Evolutionary conservation across 2,797 vertebrate species (phyloP).

Genomic region (Denticeps clupeoides): DNA sequence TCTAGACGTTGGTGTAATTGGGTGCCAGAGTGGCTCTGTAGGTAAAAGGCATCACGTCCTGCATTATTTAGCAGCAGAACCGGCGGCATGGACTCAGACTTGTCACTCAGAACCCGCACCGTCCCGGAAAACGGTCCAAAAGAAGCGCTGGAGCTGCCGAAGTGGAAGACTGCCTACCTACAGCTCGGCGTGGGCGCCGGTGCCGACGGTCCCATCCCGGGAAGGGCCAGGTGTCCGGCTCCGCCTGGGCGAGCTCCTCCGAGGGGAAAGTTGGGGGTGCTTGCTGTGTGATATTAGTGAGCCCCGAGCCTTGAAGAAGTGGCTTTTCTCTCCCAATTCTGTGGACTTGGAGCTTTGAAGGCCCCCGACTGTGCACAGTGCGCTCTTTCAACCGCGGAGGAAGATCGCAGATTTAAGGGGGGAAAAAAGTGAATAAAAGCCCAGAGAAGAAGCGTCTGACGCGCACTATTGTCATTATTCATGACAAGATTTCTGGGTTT

Average conservation of each 20-base stretch:
- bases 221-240: too few species aligned
- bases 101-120: too few species aligned
- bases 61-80: slow-evolving; percentile 55
- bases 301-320: slow-evolving; percentile 69
- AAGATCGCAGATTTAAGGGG: slow-evolving; percentile 62
- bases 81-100: slow-evolving; percentile 27
- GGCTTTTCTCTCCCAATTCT: slow-evolving; percentile 70
- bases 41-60: slow-evolving; percentile 48
- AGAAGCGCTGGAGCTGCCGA: too few species aligned
- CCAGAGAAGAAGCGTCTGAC: slow-evolving; percentile 39
- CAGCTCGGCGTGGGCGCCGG: too few species aligned
- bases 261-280: slow-evolving; percentile 30
- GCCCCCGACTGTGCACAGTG: slow-evolving; percentile 70
- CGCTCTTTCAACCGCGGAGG: slow-evolving; percentile 63
- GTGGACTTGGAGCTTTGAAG: slow-evolving; percentile 72
- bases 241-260: slow-evolving; percentile 22
- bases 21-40: slow-evolving; percentile 48
- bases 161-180: too few species aligned
- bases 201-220: slow-evolving; percentile 24
- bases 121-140: too few species aligned
- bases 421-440: slow-evolving; percentile 49
- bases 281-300: slow-evolving; percentile 58
- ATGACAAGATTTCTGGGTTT: too few species aligned
- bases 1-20: slow-evolving; percentile 45
- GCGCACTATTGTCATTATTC: slow-evolving; percentile 31